phyloP scores from a whole-genome alignment of 35 echinoderm and acorn worm genomes.

The Heliocidaris erythrogramma region DNA sequence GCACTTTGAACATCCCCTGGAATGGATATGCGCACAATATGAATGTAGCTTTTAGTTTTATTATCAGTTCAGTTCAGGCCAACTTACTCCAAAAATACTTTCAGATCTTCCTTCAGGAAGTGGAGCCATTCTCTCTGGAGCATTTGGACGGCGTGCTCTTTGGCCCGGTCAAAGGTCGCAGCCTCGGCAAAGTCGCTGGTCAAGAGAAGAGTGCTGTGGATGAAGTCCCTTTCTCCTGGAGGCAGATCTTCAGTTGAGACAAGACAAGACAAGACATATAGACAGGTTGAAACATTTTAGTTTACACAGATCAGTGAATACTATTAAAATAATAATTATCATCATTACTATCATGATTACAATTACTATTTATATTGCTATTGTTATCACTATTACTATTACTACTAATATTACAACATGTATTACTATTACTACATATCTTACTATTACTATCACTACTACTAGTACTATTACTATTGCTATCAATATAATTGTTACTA shows the following conservation, averaged over 20 bases:
- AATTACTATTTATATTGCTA: background rate
- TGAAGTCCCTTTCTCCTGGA: conserved; percentile 73
- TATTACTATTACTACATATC: no score
- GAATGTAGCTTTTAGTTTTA: no score
- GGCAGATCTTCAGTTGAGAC: conserved; percentile 57
- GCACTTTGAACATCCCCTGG: no score
- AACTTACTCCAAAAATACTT: conserved; percentile 87
- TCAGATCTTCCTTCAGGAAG: conserved; percentile 83
- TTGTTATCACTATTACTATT: background rate
- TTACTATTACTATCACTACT: no score
- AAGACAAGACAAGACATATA: background rate
- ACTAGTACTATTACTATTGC: no score
- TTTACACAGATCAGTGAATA: background rate
- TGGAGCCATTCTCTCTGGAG: conserved; percentile 92
- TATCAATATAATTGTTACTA: no score
- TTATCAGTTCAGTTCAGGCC: no score
- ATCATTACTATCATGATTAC: no score
- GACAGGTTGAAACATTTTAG: background rate
- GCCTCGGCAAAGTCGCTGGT: conserved; percentile 95
- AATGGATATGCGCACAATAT: no score
- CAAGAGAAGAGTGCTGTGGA: conserved; percentile 77
- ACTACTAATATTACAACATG: no score
- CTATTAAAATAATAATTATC: background rate
- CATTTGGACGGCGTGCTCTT: conserved; percentile 69
- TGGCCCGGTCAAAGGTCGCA: conserved; percentile 76